These are phyloP conservation scores for Microctenopoma stevenorrisi DNA, from an alignment of 2,797 vertebrate genomes.

Conservation along the genomic window DNA sequence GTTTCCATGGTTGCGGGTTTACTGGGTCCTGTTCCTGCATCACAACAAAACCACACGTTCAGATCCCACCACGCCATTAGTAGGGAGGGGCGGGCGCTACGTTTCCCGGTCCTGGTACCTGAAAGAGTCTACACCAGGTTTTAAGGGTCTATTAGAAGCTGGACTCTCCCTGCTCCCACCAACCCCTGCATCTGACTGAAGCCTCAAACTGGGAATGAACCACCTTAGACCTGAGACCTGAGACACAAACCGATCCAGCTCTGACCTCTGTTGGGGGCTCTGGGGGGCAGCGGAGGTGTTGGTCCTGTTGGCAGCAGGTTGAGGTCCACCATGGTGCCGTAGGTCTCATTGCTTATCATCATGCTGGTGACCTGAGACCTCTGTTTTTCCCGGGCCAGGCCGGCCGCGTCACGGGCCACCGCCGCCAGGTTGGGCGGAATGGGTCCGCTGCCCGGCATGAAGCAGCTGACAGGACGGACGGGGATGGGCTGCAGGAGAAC, in stretches of 20 bases:
- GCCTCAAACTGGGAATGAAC: not conserved
- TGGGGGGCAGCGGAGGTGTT: slow-evolving; percentile 87
- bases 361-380: slow-evolving; percentile 86
- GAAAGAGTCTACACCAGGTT: too few relatives aligned
- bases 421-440: slow-evolving; percentile 83
- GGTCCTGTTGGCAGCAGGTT: slow-evolving; percentile 75
- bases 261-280: slow-evolving; percentile 84
- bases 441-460: slow-evolving; percentile 77
- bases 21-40: slow-evolving; percentile 77
- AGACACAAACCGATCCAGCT: not conserved
- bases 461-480: slow-evolving; percentile 92
- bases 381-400: slow-evolving; percentile 88
- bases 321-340: slow-evolving; percentile 89
- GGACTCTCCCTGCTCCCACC: too few relatives aligned
- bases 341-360: slow-evolving; percentile 93
- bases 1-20: slow-evolving; percentile 86
- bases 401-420: slow-evolving; percentile 87
- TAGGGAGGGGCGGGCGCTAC: too few relatives aligned
- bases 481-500: slow-evolving; percentile 87
- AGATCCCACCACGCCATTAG: too few relatives aligned
- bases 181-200: too few relatives aligned
- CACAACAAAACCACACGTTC: not conserved
- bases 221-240: too few relatives aligned
- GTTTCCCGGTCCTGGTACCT: too few relatives aligned
- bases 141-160: too few relatives aligned